Evolutionary conservation across 1,140 invertebrate genomes (phyloP).

Genomic region (Drosophila willistoni): DNA sequence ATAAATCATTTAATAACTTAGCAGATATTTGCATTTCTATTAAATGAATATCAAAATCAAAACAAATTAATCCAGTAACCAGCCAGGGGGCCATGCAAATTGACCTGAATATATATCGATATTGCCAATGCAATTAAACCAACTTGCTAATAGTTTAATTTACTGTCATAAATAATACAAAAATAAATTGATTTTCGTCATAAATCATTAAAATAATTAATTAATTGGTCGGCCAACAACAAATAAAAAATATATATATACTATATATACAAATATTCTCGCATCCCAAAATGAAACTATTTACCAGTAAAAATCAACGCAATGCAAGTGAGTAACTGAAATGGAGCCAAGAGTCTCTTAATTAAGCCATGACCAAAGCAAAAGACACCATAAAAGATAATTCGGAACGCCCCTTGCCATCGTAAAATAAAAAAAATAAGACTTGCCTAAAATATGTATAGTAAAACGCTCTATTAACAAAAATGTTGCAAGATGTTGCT

Average conservation of each 20-base stretch:
- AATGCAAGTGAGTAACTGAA: conserved; percentile 71
- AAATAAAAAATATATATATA: conserved; percentile 8
- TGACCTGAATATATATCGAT: conserved; percentile 15
- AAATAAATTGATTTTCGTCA: conserved; percentile 57
- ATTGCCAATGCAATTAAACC: conserved; percentile 24
- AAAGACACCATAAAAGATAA: conserved; percentile 57
- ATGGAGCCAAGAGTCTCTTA: conserved; percentile 42
- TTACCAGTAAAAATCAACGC: conserved; percentile 69
- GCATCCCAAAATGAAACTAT: conserved; percentile 64
- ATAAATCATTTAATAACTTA: conserved; percentile 13
- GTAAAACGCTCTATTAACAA: conserved; percentile 9
- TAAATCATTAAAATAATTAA: conserved; percentile 61
- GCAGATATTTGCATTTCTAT: not conserved
- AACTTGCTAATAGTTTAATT: conserved; percentile 63
- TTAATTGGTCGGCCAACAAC: conserved; percentile 16
- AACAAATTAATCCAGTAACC: conserved; percentile 31
- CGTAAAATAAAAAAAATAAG: conserved; percentile 50
- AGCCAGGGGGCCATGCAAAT: conserved; percentile 41
- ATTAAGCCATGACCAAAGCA: conserved; percentile 60
- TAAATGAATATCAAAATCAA: conserved; percentile 27
- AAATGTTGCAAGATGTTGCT: conserved; percentile 43
- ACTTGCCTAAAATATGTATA: conserved; percentile 46
- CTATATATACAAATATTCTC: conserved; percentile 14
- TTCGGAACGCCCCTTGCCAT: conserved; percentile 54
- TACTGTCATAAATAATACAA: conserved; percentile 46